Conservation (phyloP, 1,140 invertebrate genomes). For the Drosophila sechellia region DNA sequence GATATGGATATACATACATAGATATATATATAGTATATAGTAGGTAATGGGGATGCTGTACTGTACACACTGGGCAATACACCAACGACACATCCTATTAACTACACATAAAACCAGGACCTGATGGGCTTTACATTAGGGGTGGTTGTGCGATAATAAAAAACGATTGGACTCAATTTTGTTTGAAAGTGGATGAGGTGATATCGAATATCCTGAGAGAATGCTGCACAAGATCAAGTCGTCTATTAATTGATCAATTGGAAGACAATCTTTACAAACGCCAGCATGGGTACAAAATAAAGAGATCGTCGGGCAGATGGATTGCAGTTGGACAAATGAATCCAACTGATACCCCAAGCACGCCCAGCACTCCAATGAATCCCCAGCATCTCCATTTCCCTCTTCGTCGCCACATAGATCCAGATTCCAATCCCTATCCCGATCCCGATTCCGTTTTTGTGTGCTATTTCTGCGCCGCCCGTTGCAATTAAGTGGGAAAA, state of each 20-base stretch:
- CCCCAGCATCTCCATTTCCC: constrained; percentile 7
- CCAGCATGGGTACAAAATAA: neutral
- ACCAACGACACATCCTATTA: neutral
- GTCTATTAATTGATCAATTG: constrained; percentile 6
- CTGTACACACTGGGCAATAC: no score
- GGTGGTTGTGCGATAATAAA: neutral
- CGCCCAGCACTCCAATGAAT: constrained; percentile 1
- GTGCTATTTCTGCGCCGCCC: constrained; percentile 40
- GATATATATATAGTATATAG: no score
- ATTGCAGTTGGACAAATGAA: constrained; percentile 17
- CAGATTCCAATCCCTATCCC: no score
- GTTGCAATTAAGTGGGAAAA: constrained; percentile 46
- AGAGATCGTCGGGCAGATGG: neutral
- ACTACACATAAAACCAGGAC: neutral
- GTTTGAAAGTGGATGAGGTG: no score
- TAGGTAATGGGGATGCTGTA: no score
- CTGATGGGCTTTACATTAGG: neutral
- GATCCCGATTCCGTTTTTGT: no score
- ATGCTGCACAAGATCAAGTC: neutral
- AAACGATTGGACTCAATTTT: neutral
- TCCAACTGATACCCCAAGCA: constrained; percentile 2
- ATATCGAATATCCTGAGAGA: no score
- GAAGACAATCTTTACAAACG: constrained; percentile 5
- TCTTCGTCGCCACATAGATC: neutral
- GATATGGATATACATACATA: no score